These are phyloP conservation scores for Oreochromis tanganicae DNA, from an alignment of 2,113 vertebrate genomes.

Conservation along the genomic window DNA sequence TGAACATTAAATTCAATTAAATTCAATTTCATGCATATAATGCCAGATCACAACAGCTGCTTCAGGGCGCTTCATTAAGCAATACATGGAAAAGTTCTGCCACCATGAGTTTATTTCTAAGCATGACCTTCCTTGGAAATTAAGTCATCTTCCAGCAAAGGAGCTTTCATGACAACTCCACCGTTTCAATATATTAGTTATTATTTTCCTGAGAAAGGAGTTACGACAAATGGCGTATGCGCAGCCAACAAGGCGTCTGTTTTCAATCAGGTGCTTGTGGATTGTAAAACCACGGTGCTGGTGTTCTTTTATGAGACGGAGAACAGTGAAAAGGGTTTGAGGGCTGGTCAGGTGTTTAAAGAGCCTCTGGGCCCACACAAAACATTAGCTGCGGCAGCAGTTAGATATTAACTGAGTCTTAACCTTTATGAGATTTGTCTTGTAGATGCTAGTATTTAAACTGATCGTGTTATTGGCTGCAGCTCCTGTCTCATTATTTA, in stretches of 20 bases:
- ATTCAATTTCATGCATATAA: not conserved
- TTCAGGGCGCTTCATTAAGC: not conserved
- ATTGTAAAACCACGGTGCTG: constrained; percentile 41
- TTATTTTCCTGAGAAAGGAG: not conserved
- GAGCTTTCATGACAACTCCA: constrained; percentile 1
- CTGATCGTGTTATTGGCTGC: not conserved
- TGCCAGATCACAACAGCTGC: not conserved
- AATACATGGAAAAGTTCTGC: not conserved
- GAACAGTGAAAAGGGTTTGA: constrained; percentile 30
- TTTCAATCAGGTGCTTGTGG: constrained; percentile 50
- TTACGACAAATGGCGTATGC: constrained; percentile 18
- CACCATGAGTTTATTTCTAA: not conserved
- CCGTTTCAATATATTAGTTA: constrained; percentile 3
- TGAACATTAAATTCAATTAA: rapidly evolving
- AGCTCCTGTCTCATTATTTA: not conserved
- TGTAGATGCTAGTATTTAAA: not conserved
- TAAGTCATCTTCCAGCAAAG: not conserved
- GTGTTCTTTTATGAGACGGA: constrained; percentile 37
- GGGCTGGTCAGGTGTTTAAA: constrained; percentile 55
- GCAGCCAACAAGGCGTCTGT: constrained; percentile 22
- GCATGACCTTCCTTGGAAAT: not conserved
- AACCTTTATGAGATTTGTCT: not conserved
- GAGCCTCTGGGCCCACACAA: constrained; percentile 38
- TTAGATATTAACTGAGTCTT: not conserved
- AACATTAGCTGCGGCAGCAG: constrained; percentile 8